A percentile compares a stretch with the other conserved stretches of the same genome.
Conservation (phyloP, 2,113 vertebrate species). For the Anolis carolinensis region DNA sequence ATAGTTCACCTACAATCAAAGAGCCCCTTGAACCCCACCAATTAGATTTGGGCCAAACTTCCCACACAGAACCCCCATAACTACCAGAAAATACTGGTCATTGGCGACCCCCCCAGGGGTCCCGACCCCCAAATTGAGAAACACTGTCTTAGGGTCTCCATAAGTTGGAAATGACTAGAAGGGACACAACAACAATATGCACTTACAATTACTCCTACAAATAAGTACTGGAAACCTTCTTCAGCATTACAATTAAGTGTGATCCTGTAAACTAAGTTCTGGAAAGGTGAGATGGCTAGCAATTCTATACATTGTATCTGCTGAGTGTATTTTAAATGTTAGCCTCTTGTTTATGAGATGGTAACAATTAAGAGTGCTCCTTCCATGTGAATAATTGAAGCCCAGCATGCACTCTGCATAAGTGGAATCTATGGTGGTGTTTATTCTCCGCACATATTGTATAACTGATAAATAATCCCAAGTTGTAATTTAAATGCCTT, state of each 20-base stretch:
- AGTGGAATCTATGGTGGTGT: neutral
- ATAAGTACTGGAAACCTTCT: constrained; percentile 16
- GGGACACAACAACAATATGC: no score
- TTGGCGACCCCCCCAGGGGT: no score
- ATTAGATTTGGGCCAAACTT: no score
- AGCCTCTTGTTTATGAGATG: constrained; percentile 2
- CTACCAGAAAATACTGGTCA: no score
- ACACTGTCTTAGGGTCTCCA: no score
- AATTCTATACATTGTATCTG: neutral
- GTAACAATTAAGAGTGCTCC: constrained; percentile 13
- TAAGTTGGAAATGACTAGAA: no score
- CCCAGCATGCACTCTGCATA: constrained; percentile 10
- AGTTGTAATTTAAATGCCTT: constrained; percentile 27
- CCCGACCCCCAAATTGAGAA: no score
- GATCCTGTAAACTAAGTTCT: constrained; percentile 16
- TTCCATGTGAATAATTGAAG: constrained; percentile 1
- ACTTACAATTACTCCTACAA: neutral
- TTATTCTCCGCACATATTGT: constrained; percentile 13
- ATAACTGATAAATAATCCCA: neutral
- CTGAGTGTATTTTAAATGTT: constrained; percentile 18
- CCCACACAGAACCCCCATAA: no score
- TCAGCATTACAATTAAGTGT: constrained; percentile 11
- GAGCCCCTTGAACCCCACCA: no score
- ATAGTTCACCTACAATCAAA: no score
- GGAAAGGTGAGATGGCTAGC: neutral